A percentile compares a stretch with the other conserved stretches of the same genome.
Conservation (phyloP, 2,888 invertebrate genomes). For the Tanaodytes sp. region DNA sequence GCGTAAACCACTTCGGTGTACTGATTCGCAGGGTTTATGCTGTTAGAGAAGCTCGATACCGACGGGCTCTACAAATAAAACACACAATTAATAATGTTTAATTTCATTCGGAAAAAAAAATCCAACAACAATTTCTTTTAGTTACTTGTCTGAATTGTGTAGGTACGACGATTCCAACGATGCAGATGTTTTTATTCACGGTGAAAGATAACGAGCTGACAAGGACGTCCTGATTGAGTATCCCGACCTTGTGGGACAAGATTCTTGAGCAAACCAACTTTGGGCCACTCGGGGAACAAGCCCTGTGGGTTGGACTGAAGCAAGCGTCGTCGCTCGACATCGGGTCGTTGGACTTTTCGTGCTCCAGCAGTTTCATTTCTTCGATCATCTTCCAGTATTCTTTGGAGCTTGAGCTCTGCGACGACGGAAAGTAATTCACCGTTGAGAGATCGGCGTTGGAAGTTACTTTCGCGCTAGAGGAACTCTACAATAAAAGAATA, state of each 20-base stretch:
- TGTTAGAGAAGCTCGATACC: constrained; percentile 13
- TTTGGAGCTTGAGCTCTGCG: neutral
- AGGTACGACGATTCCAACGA: constrained; percentile 84
- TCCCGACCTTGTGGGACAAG: constrained; percentile 76
- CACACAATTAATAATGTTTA: neutral
- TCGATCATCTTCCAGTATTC: constrained; percentile 1
- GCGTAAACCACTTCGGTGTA: constrained; percentile 88
- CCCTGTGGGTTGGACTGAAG: constrained; percentile 8
- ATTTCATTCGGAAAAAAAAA: neutral
- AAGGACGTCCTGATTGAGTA: constrained; percentile 82
- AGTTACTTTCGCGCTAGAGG: too few relatives aligned
- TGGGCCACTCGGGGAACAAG: constrained; percentile 41
- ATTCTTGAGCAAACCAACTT: constrained; percentile 83
- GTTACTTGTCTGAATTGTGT: constrained; percentile 76
- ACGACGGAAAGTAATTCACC: too few relatives aligned
- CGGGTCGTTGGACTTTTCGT: neutral
- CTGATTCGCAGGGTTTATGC: constrained; percentile 53
- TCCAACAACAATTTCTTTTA: neutral
- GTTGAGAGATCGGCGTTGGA: too few relatives aligned
- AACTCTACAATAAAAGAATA: too few relatives aligned
- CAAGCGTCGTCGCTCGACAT: neutral
- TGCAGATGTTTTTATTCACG: constrained; percentile 85
- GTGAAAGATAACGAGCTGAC: constrained; percentile 87
- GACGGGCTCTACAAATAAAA: neutral
- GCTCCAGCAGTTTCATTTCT: neutral